These are phyloP conservation scores for Empis stercorea DNA, from an alignment of 2,888 invertebrate genomes.

Conservation along the genomic window DNA sequence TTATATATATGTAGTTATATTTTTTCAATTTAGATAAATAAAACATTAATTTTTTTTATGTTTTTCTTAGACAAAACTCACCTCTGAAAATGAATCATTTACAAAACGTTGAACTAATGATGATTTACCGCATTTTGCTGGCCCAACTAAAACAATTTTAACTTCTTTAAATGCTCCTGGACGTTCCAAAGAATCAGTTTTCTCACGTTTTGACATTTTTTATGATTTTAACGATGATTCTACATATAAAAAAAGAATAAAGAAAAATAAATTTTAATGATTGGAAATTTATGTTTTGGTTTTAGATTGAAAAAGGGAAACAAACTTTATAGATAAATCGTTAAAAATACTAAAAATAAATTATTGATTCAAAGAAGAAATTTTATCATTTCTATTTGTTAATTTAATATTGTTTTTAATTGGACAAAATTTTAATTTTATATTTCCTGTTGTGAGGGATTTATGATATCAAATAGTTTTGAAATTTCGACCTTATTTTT, in stretches of 20 bases:
- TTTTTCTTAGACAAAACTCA: too few relatives aligned
- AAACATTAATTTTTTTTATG: background rate
- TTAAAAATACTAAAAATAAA: too few relatives aligned
- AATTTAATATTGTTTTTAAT: too few relatives aligned
- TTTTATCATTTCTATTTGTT: too few relatives aligned
- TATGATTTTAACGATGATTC: too few relatives aligned
- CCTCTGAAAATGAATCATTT: conserved; percentile 45
- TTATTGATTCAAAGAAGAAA: too few relatives aligned
- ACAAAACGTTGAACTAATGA: conserved; percentile 51
- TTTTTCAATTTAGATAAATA: background rate
- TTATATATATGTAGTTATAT: too few relatives aligned
- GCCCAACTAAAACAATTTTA: conserved; percentile 53
- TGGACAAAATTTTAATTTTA: too few relatives aligned
- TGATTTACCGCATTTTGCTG: conserved; percentile 53
- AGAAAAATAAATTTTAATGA: background rate
- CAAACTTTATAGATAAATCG: too few relatives aligned
- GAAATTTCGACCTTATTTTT: too few relatives aligned
- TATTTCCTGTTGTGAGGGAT: too few relatives aligned
- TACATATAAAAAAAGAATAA: background rate
- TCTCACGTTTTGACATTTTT: conserved; percentile 12
- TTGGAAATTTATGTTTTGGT: background rate
- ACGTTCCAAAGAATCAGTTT: conserved; percentile 15
- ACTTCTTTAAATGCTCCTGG: conserved; percentile 28
- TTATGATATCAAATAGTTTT: too few relatives aligned
- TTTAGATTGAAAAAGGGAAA: background rate